phyloP scores from a whole-genome alignment of 2,888 invertebrate species.

The Malthinus flaveolus region DNA sequence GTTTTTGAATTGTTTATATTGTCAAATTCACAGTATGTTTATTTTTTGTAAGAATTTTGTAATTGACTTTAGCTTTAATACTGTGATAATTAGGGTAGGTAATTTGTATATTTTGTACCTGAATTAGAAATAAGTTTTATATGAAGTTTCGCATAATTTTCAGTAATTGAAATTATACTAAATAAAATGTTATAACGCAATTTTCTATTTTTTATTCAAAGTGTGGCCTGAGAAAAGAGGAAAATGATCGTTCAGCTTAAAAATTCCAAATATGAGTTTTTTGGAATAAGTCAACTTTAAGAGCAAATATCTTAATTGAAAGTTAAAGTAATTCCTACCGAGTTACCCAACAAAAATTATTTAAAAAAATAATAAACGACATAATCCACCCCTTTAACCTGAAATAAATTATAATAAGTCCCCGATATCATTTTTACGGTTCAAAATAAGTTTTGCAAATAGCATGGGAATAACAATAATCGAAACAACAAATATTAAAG shows the following conservation, averaged over 20 bases:
- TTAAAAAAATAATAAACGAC: too few relatives aligned
- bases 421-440: too few relatives aligned
- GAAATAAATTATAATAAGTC: too few relatives aligned
- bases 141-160: conserved; percentile 7
- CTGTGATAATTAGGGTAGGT: conserved; percentile 46
- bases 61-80: conserved; percentile 47
- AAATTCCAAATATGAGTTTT: too few relatives aligned
- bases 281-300: not conserved
- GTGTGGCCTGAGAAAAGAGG: too few relatives aligned
- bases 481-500: not conserved
- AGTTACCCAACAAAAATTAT: too few relatives aligned
- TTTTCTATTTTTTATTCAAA: not conserved
- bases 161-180: not conserved
- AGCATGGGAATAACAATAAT: not conserved
- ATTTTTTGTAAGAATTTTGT: conserved; percentile 26
- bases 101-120: conserved; percentile 39
- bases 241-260: too few relatives aligned
- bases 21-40: conserved; percentile 34
- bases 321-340: too few relatives aligned
- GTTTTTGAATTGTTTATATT: conserved; percentile 15
- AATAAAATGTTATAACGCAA: conserved; percentile 1
- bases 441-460: not conserved
- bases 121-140: conserved; percentile 36
- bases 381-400: too few relatives aligned
- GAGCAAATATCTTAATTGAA: too few relatives aligned